Conservation (phyloP, 1,140 invertebrate genomes). For the Psilanteris sp. region DNA sequence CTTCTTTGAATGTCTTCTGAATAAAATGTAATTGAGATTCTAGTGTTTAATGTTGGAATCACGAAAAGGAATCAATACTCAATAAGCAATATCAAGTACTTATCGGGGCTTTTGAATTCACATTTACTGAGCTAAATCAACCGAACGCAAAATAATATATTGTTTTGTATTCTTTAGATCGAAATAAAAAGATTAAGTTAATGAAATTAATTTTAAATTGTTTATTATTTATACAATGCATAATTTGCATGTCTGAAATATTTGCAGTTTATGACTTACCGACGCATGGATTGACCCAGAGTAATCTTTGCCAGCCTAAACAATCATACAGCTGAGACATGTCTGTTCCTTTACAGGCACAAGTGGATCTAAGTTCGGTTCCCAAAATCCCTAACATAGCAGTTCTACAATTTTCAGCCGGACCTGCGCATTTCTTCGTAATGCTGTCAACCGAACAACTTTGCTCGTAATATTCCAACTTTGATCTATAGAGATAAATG, state of each 20-base stretch:
- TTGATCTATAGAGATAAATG: conserved; percentile 81
- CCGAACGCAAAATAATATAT: conserved; percentile 24
- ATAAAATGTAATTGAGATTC: conserved; percentile 61
- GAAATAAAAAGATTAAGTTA: not conserved
- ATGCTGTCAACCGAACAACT: conserved; percentile 93
- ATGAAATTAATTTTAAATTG: no score
- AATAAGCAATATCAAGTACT: conserved; percentile 51
- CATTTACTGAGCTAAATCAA: conserved; percentile 7
- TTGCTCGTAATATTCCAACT: conserved; percentile 92
- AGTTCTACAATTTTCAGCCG: conserved; percentile 87
- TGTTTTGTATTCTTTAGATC: not conserved
- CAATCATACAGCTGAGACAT: conserved; percentile 91
- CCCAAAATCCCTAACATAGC: conserved; percentile 92
- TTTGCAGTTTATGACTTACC: conserved; percentile 82
- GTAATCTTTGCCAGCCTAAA: conserved; percentile 92
- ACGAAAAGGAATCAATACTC: conserved; percentile 52
- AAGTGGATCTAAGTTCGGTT: conserved; percentile 89
- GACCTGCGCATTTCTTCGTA: conserved; percentile 93
- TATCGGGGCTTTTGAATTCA: conserved; percentile 34
- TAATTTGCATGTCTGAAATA: no score
- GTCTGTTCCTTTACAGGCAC: conserved; percentile 91
- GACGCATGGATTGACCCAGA: conserved; percentile 95
- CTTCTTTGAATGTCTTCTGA: conserved; percentile 51
- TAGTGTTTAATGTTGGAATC: conserved; percentile 41
- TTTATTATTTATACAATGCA: no score